Evolutionary conservation across 2,113 vertebrate species (phyloP).

Genomic region (Phycodurus eques): DNA sequence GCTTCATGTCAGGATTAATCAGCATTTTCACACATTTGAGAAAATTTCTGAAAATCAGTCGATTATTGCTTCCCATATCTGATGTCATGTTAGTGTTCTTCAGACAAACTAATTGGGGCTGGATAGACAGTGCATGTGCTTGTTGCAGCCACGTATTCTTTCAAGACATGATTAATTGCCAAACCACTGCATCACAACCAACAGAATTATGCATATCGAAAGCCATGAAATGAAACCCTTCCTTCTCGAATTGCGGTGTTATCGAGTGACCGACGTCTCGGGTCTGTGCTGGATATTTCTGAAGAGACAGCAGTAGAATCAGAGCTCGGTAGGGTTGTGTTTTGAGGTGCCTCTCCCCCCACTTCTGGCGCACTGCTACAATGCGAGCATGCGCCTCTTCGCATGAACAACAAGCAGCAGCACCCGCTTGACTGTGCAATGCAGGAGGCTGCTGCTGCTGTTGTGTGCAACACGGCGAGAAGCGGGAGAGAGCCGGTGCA

Average conservation of each 20-base stretch:
- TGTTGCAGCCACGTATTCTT: neutral
- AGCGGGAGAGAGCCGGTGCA: constrained; percentile 2
- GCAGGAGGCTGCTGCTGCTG: constrained; percentile 31
- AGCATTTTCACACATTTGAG: neutral
- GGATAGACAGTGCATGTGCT: neutral
- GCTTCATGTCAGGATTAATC: neutral
- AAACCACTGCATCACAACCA: constrained; percentile 1
- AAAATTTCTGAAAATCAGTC: neutral
- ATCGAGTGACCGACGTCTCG: constrained; percentile 25
- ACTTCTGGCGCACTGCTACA: constrained; percentile 27
- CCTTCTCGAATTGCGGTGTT: constrained; percentile 39
- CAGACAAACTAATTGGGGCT: neutral
- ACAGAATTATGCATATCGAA: constrained; percentile 22
- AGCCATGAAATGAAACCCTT: constrained; percentile 36
- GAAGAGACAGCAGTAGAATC: constrained; percentile 27
- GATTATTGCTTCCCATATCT: neutral
- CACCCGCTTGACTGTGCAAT: constrained; percentile 45
- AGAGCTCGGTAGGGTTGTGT: constrained; percentile 41
- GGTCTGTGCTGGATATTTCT: constrained; percentile 24
- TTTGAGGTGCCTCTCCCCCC: constrained; percentile 33
- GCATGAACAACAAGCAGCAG: constrained; percentile 41
- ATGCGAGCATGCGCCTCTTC: constrained; percentile 42
- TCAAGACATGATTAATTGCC: neutral
- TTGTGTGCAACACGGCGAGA: constrained; percentile 35
- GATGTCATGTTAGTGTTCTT: neutral